Evolutionary conservation across 2,113 vertebrate genomes (phyloP), one percentile per base, ranked within the genome.

Genomic region (Chaenocephalus aceratus): DNA sequence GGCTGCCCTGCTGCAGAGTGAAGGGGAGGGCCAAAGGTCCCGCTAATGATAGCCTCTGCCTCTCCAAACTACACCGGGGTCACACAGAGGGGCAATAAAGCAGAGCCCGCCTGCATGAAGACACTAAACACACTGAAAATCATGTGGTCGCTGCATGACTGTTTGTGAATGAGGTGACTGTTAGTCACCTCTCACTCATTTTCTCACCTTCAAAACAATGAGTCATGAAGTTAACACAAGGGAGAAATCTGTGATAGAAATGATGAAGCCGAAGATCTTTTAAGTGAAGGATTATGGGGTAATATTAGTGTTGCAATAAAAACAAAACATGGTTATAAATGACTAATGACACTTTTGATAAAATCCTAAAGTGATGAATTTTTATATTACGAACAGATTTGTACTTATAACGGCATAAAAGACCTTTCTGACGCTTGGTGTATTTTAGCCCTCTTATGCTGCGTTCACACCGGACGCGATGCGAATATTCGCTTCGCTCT

Each of bases 21-120:
- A 41, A 62, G 84, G 63, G 82, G 80, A 82, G 60, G 76, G 74
- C 36, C 44, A 88, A 59, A 83, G 77, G 82, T 82, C 82, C 72
- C 4, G 69, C 80, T 90, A 87, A 91, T 92, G 78, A 91, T 78
- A 88, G 83, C 70, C 66, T 6, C 5, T 1, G 14, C 62, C 58
- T 41, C 76, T 80, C 30, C 66, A 52, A 26, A 68, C 74, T 59
- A 68, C 82, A 74, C 56, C 4, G 46, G 79, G 87, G 75, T 82
- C 87, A 83, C 66, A 67, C 69, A 68, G 23, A 65, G 61, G 61
- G 68, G 60, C 75, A 65, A 62, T 23, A 61, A 62, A 41, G 60
- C 1, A 53, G 34, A 61, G 65, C n/a, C 60, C 0, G 21, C 63
- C 60, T 18, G 26, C 72, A 67, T 59, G 44, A 67, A 67, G 79